phyloP scores from a whole-genome alignment of 92 coral and sea anemone species.

The Chrysogorgia sp. region DNA sequence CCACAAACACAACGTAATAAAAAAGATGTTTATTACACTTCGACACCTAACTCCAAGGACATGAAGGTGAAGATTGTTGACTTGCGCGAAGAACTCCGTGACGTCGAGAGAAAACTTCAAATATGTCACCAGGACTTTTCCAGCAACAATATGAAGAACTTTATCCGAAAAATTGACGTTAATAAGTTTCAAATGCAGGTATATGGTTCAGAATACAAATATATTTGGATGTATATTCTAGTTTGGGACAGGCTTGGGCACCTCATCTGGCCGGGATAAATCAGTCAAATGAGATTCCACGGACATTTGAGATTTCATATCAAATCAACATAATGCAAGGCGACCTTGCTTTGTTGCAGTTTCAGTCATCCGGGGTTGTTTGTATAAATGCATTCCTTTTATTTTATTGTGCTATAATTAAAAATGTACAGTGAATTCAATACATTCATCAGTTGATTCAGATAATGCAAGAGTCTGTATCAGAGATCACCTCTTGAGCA shows the following conservation, averaged over 20 bases:
- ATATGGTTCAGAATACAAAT: neutral
- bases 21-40: neutral
- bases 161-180: neutral
- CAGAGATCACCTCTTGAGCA: no score
- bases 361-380: no score
- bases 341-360: no score
- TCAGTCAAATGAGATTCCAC: no score
- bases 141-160: neutral
- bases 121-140: conserved; percentile 18
- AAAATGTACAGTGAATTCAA: no score
- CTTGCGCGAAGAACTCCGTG: conserved; percentile 7
- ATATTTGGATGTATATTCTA: neutral
- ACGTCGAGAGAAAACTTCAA: neutral
- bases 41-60: neutral
- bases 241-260: conserved; percentile 30
- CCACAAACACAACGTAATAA: neutral
- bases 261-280: no score
- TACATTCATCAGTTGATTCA: no score
- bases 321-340: no score
- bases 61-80: neutral
- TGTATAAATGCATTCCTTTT: no score
- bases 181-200: conserved; percentile 11
- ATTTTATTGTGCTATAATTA: no score
- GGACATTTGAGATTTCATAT: no score
- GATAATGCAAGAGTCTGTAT: no score